phyloP scores from a whole-genome alignment of 2,888 invertebrate species.

The Dryadula phaetusa region DNA sequence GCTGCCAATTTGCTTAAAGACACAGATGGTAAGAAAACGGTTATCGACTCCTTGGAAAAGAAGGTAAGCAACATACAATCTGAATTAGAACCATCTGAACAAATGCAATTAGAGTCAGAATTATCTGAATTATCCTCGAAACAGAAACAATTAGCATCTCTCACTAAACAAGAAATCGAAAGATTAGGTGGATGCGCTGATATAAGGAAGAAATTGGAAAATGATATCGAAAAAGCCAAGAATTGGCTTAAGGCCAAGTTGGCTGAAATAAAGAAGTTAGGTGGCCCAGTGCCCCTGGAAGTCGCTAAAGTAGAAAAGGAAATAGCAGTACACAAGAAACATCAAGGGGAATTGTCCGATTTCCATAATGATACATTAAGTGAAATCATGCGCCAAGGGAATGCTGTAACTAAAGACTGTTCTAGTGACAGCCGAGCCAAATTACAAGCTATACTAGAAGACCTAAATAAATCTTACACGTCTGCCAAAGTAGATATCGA shows the following conservation, averaged over 20 bases:
- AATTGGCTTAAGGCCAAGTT: conserved; percentile 92
- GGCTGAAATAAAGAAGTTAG: conserved; percentile 89
- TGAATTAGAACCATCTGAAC: conserved; percentile 93
- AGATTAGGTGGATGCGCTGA: conserved; percentile 88
- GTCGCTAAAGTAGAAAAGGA: conserved; percentile 93
- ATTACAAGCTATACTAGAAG: conserved; percentile 87
- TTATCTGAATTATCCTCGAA: conserved; percentile 89
- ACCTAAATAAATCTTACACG: conserved; percentile 89
- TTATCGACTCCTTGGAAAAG: conserved; percentile 92
- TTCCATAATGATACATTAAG: conserved; percentile 90
- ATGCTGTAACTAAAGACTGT: conserved; percentile 92
- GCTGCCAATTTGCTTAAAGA: conserved; percentile 91
- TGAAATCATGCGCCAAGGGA: conserved; percentile 90
- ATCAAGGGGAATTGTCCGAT: conserved; percentile 90
- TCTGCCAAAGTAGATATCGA: conserved; percentile 89
- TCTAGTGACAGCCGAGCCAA: conserved; percentile 87
- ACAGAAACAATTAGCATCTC: conserved; percentile 89
- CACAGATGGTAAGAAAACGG: conserved; percentile 92
- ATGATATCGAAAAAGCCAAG: conserved; percentile 90
- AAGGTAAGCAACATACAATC: conserved; percentile 92
- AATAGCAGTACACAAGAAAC: conserved; percentile 89
- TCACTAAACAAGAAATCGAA: conserved; percentile 90
- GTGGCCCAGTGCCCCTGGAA: conserved; percentile 91
- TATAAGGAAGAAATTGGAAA: conserved; percentile 90
- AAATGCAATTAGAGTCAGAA: conserved; percentile 90